These are phyloP conservation scores for Shargacucullia verbasci DNA, from an alignment of 2,888 invertebrate species.

Conservation along the genomic window DNA sequence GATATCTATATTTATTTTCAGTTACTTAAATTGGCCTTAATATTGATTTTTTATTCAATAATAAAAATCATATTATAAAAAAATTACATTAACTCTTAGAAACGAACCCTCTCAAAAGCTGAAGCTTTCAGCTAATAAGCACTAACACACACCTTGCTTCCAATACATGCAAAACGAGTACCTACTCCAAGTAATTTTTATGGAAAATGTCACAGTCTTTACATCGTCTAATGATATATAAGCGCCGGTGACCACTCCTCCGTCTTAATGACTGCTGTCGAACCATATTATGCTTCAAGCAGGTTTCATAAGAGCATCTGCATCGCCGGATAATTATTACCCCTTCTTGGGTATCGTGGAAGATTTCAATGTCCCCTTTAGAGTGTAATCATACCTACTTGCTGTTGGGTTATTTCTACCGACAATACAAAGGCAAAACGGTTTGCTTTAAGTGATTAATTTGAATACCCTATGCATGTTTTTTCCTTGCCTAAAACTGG, in stretches of 20 bases:
- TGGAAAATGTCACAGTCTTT: constrained; percentile 43
- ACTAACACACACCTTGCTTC: constrained; percentile 11
- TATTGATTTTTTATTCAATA: too few species aligned
- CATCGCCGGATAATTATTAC: constrained; percentile 56
- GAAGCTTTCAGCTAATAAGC: too few species aligned
- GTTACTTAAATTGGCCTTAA: too few species aligned
- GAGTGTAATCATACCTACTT: neutral
- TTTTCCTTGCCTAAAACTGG: too few species aligned
- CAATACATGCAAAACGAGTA: constrained; percentile 26
- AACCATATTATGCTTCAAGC: constrained; percentile 37
- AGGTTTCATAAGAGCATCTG: constrained; percentile 56
- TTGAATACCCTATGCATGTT: too few species aligned
- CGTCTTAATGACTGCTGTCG: constrained; percentile 46
- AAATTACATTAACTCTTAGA: too few species aligned
- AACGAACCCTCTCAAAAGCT: too few species aligned
- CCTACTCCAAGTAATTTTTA: constrained; percentile 20
- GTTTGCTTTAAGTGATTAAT: too few species aligned
- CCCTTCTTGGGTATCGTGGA: constrained; percentile 30
- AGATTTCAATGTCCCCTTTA: constrained; percentile 35
- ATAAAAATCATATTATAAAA: too few species aligned
- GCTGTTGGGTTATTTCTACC: too few species aligned
- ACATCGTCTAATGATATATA: constrained; percentile 43
- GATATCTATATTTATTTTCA: too few species aligned
- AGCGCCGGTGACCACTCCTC: constrained; percentile 37
- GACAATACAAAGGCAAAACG: too few species aligned